Evolutionary conservation across 1,140 invertebrate genomes (phyloP).

Genomic region (Pseudomyrmex gracilis): DNA sequence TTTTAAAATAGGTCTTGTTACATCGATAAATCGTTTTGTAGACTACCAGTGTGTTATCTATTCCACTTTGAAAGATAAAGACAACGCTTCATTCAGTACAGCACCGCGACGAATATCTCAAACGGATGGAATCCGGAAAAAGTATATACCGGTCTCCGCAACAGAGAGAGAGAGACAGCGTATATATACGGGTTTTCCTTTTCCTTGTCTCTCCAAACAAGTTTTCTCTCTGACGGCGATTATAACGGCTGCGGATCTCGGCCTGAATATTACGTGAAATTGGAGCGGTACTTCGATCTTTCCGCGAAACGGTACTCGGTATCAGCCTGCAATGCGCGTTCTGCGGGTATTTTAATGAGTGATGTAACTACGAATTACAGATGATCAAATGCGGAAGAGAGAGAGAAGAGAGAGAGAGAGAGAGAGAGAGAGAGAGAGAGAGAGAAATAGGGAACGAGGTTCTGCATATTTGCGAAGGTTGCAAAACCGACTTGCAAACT

Average conservation of each 20-base stretch:
- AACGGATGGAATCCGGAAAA: slow-evolving; percentile 46
- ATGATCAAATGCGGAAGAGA: not conserved
- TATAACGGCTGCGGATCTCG: slow-evolving; percentile 65
- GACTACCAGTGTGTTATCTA: too few relatives aligned
- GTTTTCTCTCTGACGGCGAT: slow-evolving; percentile 62
- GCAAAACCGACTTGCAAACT: too few relatives aligned
- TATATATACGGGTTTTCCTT: slow-evolving; percentile 59
- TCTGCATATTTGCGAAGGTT: slow-evolving; percentile 13
- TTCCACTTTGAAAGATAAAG: not conserved
- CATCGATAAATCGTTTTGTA: too few relatives aligned
- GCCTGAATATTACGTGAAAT: slow-evolving; percentile 67
- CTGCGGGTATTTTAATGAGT: slow-evolving; percentile 65
- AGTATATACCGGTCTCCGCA: slow-evolving; percentile 48
- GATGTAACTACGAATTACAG: slow-evolving; percentile 49
- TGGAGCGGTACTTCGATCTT: slow-evolving; percentile 74
- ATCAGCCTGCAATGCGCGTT: slow-evolving; percentile 61
- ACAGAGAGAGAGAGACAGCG: too few relatives aligned
- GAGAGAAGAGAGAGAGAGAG: not conserved
- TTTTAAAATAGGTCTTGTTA: too few relatives aligned
- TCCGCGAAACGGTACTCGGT: slow-evolving; percentile 68
- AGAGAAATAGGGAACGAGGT: not conserved
- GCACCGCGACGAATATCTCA: slow-evolving; percentile 10
- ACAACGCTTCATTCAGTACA: slow-evolving; percentile 10
- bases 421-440: not conserved
- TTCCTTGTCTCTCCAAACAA: slow-evolving; percentile 51